A percentile compares a stretch with the other conserved stretches of the same genome.
These are phyloP conservation scores for Colletes gigas DNA, from an alignment of 1,140 invertebrate species.

Conservation along the genomic window DNA sequence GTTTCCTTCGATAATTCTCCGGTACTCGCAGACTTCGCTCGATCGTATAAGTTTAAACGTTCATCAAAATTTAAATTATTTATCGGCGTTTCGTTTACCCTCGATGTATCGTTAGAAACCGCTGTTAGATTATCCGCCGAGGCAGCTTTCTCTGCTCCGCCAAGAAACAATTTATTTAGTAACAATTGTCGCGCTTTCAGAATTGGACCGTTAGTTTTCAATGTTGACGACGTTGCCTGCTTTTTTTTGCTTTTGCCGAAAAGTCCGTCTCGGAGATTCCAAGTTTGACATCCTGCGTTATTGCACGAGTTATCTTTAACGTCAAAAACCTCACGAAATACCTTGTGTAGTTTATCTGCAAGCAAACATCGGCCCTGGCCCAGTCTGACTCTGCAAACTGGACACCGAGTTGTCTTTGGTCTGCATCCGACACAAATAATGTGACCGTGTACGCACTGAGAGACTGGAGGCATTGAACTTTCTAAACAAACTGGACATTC, in stretches of 20 bases:
- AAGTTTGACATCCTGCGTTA: neutral
- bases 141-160: constrained; percentile 66
- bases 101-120: constrained; percentile 21
- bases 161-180: constrained; percentile 55
- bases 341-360: constrained; percentile 81
- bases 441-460: constrained; percentile 86
- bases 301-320: constrained; percentile 32
- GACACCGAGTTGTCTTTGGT: constrained; percentile 83
- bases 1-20: constrained; percentile 69
- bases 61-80: constrained; percentile 56
- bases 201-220: constrained; percentile 10
- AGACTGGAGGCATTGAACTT: constrained; percentile 83
- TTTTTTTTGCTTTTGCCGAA: constrained; percentile 68
- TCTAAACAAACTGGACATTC: constrained; percentile 85
- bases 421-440: constrained; percentile 84
- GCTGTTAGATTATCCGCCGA: constrained; percentile 75
- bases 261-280: constrained; percentile 71
- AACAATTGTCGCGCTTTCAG: constrained; percentile 38
- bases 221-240: neutral
- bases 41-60: constrained; percentile 61
- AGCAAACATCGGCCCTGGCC: constrained; percentile 82
- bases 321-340: constrained; percentile 75
- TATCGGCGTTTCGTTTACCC: neutral
- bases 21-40: constrained; percentile 76
- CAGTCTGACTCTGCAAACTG: constrained; percentile 83